phyloP scores from a whole-genome alignment of 2,113 vertebrate species.

The Puntigrus tetrazona region DNA sequence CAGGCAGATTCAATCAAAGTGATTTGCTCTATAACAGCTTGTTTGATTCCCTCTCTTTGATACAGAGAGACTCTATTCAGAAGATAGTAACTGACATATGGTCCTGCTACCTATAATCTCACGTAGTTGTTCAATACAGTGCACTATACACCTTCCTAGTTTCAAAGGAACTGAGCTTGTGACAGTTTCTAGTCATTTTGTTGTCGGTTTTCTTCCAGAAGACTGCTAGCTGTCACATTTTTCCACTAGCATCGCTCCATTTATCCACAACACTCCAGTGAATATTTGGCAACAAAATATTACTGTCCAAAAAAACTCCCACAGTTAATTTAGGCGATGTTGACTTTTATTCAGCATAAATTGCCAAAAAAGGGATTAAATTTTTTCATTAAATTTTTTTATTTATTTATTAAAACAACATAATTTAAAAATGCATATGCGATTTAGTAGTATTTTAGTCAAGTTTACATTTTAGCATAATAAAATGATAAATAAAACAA shows the following conservation, averaged over 20 bases:
- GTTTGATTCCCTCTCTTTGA: background rate
- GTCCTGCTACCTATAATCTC: background rate
- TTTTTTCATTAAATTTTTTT: background rate
- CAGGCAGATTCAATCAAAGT: background rate
- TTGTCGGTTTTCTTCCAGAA: background rate
- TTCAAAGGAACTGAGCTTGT: background rate
- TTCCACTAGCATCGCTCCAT: background rate
- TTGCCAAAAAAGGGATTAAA: background rate
- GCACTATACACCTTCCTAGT: background rate
- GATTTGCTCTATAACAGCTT: background rate
- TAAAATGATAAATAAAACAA: background rate
- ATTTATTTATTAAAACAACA: background rate
- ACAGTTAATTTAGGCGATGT: background rate
- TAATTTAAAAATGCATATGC: background rate
- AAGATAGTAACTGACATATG: background rate
- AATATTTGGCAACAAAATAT: background rate
- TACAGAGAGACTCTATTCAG: background rate
- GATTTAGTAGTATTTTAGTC: background rate
- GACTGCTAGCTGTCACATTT: background rate
- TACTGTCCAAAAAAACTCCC: background rate
- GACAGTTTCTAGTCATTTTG: background rate
- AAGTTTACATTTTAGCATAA: background rate
- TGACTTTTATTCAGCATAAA: background rate
- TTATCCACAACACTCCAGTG: background rate
- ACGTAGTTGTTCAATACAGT: background rate